Conservation (phyloP, 1,140 invertebrate genomes). For the Piezodorus guildinii region DNA sequence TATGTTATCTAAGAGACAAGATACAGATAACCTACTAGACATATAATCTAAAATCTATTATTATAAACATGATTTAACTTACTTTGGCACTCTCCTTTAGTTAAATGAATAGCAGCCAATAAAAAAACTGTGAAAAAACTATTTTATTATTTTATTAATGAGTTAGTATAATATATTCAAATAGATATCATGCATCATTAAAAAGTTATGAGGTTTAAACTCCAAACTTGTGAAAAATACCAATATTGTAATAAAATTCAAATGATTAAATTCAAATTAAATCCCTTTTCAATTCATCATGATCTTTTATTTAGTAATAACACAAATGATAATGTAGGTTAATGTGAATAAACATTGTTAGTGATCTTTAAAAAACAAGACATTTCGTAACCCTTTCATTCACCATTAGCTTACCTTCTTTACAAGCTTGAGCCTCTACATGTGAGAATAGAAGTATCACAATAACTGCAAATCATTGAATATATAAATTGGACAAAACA, state of each 20-base stretch:
- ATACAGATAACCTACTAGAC: background rate
- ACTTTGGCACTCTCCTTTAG: constrained; percentile 42
- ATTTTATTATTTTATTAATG: constrained; percentile 12
- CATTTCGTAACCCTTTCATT: background rate
- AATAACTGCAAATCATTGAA: constrained; percentile 13
- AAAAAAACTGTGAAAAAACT: constrained; percentile 35
- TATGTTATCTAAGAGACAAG: background rate
- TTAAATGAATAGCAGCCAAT: constrained; percentile 37
- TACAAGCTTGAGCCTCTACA: background rate
- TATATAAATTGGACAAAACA: background rate
- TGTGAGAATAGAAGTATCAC: constrained; percentile 3
- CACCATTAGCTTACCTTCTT: background rate
- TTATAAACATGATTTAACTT: constrained; percentile 32
- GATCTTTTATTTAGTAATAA: background rate
- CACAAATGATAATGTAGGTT: background rate
- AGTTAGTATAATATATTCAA: background rate
- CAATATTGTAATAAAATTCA: background rate
- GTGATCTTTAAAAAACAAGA: background rate
- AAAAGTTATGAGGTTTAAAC: no score
- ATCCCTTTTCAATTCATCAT: background rate
- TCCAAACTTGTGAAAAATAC: background rate
- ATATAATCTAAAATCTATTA: constrained; percentile 8
- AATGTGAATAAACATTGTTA: background rate
- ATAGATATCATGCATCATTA: background rate
- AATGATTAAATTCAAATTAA: background rate